These are phyloP conservation scores for Lordiphosa andalusiaca DNA, from an alignment of 2,888 invertebrate species.

Conservation along the genomic window DNA sequence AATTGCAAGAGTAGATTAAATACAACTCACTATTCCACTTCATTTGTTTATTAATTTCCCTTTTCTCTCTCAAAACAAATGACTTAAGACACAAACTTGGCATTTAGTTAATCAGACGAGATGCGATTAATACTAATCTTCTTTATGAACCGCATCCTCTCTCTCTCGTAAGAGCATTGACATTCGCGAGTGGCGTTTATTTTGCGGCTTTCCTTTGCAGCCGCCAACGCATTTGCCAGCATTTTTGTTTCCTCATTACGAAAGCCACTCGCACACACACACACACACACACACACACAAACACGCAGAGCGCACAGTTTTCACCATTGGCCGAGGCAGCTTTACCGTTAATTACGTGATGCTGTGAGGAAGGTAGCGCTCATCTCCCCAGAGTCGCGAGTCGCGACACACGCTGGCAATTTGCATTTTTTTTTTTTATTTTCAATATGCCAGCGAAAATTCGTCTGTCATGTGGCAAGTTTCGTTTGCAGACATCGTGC, in stretches of 20 bases:
- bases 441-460: conserved; percentile 23
- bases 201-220: conserved; percentile 18
- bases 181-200: conserved; percentile 24
- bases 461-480: conserved; percentile 44
- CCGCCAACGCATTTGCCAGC: conserved; percentile 65
- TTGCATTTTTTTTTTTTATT: conserved; percentile 24
- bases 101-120: neutral
- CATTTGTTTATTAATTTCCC: neutral
- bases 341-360: conserved; percentile 69
- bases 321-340: conserved; percentile 18
- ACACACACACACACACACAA: no score
- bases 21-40: no score
- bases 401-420: conserved; percentile 37
- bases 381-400: conserved; percentile 20
- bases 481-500: conserved; percentile 50
- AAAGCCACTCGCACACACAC: conserved; percentile 46
- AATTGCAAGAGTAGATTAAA: neutral
- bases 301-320: conserved; percentile 19
- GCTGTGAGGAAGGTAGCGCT: conserved; percentile 55
- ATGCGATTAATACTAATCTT: conserved; percentile 1
- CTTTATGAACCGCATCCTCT: conserved; percentile 22
- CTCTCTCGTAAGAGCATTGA: conserved; percentile 53
- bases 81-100: conserved; percentile 1
- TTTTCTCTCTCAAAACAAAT: neutral
- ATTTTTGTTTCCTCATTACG: conserved; percentile 70